Conservation (phyloP, 2,113 vertebrate genomes). For the Asarcornis scutulata region DNA sequence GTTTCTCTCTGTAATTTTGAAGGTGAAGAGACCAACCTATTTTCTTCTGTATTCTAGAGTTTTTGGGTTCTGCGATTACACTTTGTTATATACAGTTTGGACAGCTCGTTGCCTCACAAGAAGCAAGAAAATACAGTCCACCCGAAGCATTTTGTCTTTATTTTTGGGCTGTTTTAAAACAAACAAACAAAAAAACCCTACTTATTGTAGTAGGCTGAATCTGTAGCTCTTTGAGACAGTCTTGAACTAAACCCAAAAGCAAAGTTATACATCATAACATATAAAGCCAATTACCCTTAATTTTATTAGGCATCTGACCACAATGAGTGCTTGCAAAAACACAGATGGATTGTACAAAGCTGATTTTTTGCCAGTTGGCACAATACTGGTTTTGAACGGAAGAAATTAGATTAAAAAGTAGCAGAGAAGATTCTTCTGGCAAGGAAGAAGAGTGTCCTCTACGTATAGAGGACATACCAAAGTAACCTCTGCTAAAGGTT, state of each 20-base stretch:
- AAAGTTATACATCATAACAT: not conserved
- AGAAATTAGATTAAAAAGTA: not conserved
- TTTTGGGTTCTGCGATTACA: not conserved
- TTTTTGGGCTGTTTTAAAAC: not conserved
- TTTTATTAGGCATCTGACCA: slow-evolving; percentile 54
- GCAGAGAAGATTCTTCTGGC: not conserved
- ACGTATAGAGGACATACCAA: not conserved
- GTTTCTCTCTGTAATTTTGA: not conserved
- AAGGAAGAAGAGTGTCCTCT: not conserved
- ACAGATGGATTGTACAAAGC: not conserved
- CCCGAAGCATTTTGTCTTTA: not conserved
- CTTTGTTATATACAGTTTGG: not conserved
- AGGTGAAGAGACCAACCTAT: not conserved
- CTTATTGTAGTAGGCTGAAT: not conserved
- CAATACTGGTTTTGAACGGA: not conserved
- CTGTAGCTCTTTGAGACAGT: not conserved
- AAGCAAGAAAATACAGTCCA: not conserved
- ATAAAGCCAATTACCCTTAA: slow-evolving; percentile 33
- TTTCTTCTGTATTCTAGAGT: not conserved
- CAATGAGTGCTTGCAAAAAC: slow-evolving; percentile 18
- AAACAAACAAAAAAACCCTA: not conserved
- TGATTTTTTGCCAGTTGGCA: slow-evolving; percentile 31
- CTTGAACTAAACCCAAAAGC: slow-evolving; percentile 6
- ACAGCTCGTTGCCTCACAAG: not conserved
- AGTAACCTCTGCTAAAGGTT: not conserved